Evolutionary conservation across 2,888 invertebrate species (phyloP), one percentile per base, ranked within the genome.

Genomic region (Sympetrum striolatum): DNA sequence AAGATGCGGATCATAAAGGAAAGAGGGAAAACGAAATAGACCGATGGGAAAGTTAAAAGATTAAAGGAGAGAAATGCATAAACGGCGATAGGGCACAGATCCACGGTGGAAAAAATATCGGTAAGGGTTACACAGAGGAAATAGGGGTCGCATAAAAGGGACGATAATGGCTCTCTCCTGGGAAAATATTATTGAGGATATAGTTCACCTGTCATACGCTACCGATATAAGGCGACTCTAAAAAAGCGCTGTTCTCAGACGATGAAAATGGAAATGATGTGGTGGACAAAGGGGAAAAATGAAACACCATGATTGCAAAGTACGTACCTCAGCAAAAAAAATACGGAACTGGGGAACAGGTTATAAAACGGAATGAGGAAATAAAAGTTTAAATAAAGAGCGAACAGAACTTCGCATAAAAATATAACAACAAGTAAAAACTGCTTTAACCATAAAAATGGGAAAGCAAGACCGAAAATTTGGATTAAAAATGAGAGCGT

Each of bases 121-220:
- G 15, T 25, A 14, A 53, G 81, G 25, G 53, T 14, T n/a, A 15
- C 31, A 31, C 48, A 14, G 53, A 53, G 53, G 53, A 53, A 44
- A 44, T 44, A 44, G 44, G n/a, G 25, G n/a, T 12, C 10, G 31
- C 14, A 18, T 31, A 82, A 31, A 31, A 53, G n/a, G 18, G 53
- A 25, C 31, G 53, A 82, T 18, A 18, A 53, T 53, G 53, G 53
- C 18, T 3, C 53, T 53, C 53, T 53, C 53, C 81, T 15, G 90
- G 90, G 86, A 79, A 90, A 81, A 91, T 64, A 81, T 44, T 53
- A 53, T 80, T 22, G 18, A 93, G 64, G 37, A 60, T 60, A 64
- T n/a, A 60, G 60, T 37, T 86, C 60, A 37, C 64, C 86, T 64
- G 60, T 86, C 86, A 86, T 60, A 86, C 64, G 86, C 64, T 86